Evolutionary conservation across 2,888 invertebrate species (phyloP), one percentile per base, ranked within the genome.

Genomic region (Osmoderma eremita): DNA sequence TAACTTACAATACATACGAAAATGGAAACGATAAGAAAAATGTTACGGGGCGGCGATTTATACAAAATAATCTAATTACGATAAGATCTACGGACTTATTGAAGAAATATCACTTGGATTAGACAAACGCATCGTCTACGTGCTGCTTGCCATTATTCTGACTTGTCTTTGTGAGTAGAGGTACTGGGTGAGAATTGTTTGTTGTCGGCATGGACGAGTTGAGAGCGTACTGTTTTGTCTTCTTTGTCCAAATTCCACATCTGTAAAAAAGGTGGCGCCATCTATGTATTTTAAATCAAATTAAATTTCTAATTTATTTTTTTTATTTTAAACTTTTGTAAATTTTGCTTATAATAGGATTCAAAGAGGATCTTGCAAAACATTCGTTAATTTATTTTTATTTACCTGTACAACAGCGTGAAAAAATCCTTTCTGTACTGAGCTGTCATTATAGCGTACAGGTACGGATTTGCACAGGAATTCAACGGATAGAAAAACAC

Each of bases 401-500:
- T 85, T 74, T 83, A 92, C 84, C 89, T 88, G 1, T 90, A 87
- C 54, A 92, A 82, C 42, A 93, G 79, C 10, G 86, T 84, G 62
- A 88, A 85, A 18, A 93, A 84, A 79, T 95, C 94, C 73, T 89
- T 86, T 45, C 94, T 86, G 78, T 94, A 95, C 81, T 94, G 94
- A 70, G 93, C 90, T 5, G 95, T 96, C 77, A 95, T 84, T 73
- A 96, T 92, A 15, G 94, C 95, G 81, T 96, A 97, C 2, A 97
- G 83, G 84, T 95, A 95, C 0, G 96, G 96, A 83, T 97, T 95
- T 41, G 95, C 94, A 79, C 94, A 95, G 0, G 95, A 92, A 82
- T 96, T 96, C 69, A 97, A 83, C 0, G 96, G 96, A 79, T 95
- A 94, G 79, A 96, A 94, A 79, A 96, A 94, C 6, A 96, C 95